phyloP scores from a whole-genome alignment of 1,140 invertebrate genomes.

The Rhynchophorus ferrugineus region DNA sequence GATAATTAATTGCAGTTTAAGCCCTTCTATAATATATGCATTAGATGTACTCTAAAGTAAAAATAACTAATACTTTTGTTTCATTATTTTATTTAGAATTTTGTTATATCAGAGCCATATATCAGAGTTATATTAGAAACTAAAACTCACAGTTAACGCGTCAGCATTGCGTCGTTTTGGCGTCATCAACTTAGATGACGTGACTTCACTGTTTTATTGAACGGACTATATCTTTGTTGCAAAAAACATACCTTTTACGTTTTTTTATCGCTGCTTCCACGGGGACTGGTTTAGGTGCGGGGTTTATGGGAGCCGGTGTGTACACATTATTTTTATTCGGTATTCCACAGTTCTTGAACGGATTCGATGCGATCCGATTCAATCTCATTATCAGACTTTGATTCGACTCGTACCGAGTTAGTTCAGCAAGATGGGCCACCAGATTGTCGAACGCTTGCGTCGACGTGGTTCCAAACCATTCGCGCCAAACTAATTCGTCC shows the following conservation, averaged over 20 bases:
- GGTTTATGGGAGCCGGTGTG: neutral
- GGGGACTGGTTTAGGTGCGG: slow-evolving; percentile 2
- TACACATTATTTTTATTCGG: neutral
- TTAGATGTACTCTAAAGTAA: too few relatives aligned
- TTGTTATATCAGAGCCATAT: too few relatives aligned
- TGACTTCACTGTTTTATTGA: too few relatives aligned
- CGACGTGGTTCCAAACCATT: slow-evolving; percentile 65
- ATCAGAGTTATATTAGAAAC: too few relatives aligned
- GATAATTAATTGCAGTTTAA: too few relatives aligned
- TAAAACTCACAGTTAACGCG: too few relatives aligned
- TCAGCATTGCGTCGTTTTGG: too few relatives aligned
- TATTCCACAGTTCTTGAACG: slow-evolving; percentile 68
- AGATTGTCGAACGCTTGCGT: slow-evolving; percentile 76
- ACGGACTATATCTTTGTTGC: too few relatives aligned
- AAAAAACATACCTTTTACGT: slow-evolving; percentile 12
- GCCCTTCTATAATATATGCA: too few relatives aligned
- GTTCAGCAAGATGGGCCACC: slow-evolving; percentile 67
- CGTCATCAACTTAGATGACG: too few relatives aligned
- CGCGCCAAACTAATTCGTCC: slow-evolving; percentile 66
- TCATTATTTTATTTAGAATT: too few relatives aligned
- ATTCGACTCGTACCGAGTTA: slow-evolving; percentile 56
- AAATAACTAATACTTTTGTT: too few relatives aligned
- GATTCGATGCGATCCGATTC: slow-evolving; percentile 61
- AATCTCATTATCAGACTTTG: slow-evolving; percentile 42
- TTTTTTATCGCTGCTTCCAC: slow-evolving; percentile 6